Base-by-base conservation (phyloP, 2,888 invertebrate genomes). In the Brachyptera risi region DNA sequence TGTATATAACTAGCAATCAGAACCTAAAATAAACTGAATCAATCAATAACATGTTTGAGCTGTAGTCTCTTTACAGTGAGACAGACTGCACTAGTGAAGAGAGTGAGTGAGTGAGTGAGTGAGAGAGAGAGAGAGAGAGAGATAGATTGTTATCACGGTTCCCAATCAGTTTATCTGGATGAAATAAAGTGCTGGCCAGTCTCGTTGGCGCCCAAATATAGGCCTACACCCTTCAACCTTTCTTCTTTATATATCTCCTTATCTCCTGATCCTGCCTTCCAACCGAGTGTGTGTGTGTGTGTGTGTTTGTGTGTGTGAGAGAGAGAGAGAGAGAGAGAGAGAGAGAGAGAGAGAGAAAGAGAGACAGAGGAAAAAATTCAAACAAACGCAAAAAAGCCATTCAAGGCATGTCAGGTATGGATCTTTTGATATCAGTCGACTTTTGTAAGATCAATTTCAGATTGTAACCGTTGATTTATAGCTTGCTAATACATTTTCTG, bases 401-500 rank as follows among this genome's bases (percentile, higher is more conserved):
- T 54, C 54, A 38, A 54, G 37, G 31, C 54, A 37, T 35, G 54
- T 31, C 54, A 54, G 54, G 37, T 54, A 54, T 54, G 37, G 54
- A 54, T 54, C 54, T 35, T n/a, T 17, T 23, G 54, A 13, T 54
- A 54, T 54, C 54, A 54, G 54, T 54, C 54, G 54, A 54, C 54
- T 54, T 54, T 37, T 54, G 13, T 15, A 47, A 56, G 60, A 60
- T 60, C 60, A 60, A 60, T 57, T 60, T 60, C 49, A 61, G 61
- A 61, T 61, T 58, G 54, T 54, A 57, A 7, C 35, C 57, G 31
- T 38, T 56, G 61, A 61, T 61, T 61, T 61, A 61, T 58, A 58
- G 40, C 61, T 61, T 23, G 50, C 61, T 61, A 61, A 61, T 61
- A 58, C 58, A 57, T 60, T 60, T 56, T 56, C 40, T 49, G 61